A percentile compares a stretch with the other conserved stretches of the same genome.
Conservation (phyloP, 2,797 vertebrate species). For the Melanogrammus aeglefinus region DNA sequence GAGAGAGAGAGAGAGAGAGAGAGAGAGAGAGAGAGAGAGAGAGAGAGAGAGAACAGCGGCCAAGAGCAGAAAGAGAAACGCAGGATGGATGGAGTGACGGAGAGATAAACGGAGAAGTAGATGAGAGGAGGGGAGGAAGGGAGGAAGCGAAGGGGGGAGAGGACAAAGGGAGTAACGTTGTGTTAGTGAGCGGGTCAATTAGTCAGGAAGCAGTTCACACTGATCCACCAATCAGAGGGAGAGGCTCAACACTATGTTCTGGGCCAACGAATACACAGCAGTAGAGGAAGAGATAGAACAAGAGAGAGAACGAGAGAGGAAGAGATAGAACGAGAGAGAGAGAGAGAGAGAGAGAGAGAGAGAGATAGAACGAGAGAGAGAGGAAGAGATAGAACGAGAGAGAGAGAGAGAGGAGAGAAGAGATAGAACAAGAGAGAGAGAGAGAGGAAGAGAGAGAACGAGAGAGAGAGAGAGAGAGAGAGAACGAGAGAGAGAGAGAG, state of each 20-base stretch:
- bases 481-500: conserved; percentile 33
- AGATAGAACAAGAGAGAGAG: conserved; percentile 30
- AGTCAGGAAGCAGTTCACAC: conserved; percentile 78
- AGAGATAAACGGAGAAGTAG: conserved; percentile 63
- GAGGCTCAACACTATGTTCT: conserved; percentile 71
- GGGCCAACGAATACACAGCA: conserved; percentile 58
- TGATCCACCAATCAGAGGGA: conserved; percentile 74
- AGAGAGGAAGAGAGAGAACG: too few relatives aligned
- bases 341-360: conserved; percentile 29
- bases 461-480: conserved; percentile 35
- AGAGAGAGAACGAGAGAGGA: conserved; percentile 33
- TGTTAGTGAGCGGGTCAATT: conserved; percentile 79
- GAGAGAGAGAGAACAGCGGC: conserved; percentile 45
- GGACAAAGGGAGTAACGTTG: conserved; percentile 76
- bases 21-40: background rate
- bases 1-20: conserved; percentile 33
- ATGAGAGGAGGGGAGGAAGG: conserved; percentile 44
- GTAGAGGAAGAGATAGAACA: conserved; percentile 32
- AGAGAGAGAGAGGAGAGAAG: too few relatives aligned
- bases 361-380: conserved; percentile 29
- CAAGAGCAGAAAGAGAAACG: conserved; percentile 28
- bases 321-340: too few relatives aligned
- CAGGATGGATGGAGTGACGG: conserved; percentile 32
- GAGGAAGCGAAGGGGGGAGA: conserved; percentile 46
- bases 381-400: conserved; percentile 38